Evolutionary conservation across 2,113 vertebrate genomes (phyloP), one percentile per base, ranked within the genome.

Genomic region (Eubucco bourcierii): DNA sequence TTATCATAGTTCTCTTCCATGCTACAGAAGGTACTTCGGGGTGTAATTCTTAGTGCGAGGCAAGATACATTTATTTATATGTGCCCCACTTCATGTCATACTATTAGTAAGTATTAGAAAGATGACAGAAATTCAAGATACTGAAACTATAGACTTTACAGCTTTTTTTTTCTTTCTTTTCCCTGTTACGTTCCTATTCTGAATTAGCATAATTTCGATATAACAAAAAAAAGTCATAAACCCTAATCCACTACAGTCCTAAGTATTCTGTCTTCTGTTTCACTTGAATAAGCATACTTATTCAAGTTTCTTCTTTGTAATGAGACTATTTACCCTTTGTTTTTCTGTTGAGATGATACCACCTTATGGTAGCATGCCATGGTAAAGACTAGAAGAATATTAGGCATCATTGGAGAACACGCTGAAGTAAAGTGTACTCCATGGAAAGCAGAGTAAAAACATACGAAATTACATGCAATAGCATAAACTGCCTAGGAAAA

Each of bases 21-120:
- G 96, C 95, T 37, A 95, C 97, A 64, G 98, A 98, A 97, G 95
- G 93, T 98, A 97, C 89, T 98, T 98, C 80, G 97, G 98, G 92
- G 96, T 98, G 60, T 46, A 47, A 60, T 56, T 79, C 52, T 90
- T 65, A 72, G 28, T 2, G 23, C n/a, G 31, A 88, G 60, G 41
- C 28, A 80, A 56, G 58, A n/a, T 50, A 15, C 44, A 23, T 52
- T 17, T 37, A 7, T 31, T 33, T 71, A 28, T 60, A 31, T 53
- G 24, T 78, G 20, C 17, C 9, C 21, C 64, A 4, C 80, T 93
- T 68, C 13, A 24, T 71, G 28, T 9, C 10, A 6, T 60, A 19
- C 58, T 88, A 16, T 78, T 72, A 76, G 15, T 72, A 50, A 55
- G 5, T 28, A 55, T 47, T 61, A 81, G 44, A 14, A 78, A 65